Conservation (phyloP, 2,797 vertebrate genomes). For the Rhinella marina region DNA sequence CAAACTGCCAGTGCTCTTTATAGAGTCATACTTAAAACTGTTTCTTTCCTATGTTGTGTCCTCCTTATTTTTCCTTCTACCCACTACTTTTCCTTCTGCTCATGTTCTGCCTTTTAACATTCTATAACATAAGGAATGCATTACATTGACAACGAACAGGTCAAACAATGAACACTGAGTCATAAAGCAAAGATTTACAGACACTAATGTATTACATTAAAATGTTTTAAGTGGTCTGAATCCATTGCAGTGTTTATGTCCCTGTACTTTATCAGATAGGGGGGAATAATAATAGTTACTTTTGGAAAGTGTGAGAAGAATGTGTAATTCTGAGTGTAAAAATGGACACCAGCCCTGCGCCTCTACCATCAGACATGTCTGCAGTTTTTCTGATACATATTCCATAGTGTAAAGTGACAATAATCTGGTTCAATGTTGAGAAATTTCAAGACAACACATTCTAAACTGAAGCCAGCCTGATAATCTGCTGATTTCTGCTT, state of each 20-base stretch:
- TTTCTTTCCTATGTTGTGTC: background rate
- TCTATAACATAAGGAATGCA: background rate
- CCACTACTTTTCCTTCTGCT: background rate
- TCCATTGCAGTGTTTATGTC: slow-evolving; percentile 5
- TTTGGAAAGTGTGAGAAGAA: background rate
- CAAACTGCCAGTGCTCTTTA: background rate
- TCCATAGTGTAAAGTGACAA: background rate
- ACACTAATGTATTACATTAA: slow-evolving; percentile 25
- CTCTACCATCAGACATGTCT: background rate
- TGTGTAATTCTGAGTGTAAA: background rate
- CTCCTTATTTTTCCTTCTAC: background rate
- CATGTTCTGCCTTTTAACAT: background rate
- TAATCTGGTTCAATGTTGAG: too few relatives aligned
- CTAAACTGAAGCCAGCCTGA: too few relatives aligned
- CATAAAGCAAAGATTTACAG: background rate
- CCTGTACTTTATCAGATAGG: background rate
- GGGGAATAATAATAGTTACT: background rate
- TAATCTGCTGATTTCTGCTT: background rate
- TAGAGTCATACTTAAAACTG: background rate
- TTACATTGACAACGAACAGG: background rate
- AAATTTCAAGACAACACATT: too few relatives aligned
- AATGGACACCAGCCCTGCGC: background rate
- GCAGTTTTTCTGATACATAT: background rate
- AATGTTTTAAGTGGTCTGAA: slow-evolving; percentile 11
- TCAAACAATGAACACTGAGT: background rate